A percentile compares a stretch with the other conserved stretches of the same genome.
These are phyloP conservation scores for Pleuronectes platessa DNA, from an alignment of 2,113 vertebrate genomes.

Conservation along the genomic window DNA sequence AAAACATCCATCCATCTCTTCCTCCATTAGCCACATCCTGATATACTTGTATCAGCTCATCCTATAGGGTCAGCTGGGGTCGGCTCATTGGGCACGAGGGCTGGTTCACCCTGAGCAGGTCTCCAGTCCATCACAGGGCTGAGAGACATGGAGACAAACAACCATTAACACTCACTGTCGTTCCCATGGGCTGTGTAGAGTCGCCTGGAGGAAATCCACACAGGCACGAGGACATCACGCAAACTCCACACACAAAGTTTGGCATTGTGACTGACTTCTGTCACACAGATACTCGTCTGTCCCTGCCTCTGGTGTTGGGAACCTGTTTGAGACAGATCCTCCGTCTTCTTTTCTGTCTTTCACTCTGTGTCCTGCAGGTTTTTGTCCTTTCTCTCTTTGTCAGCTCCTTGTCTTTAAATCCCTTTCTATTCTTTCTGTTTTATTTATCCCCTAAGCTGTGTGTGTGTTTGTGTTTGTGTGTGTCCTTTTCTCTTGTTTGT, in stretches of 20 bases:
- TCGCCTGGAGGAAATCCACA: too few relatives aligned
- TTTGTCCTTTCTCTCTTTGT: neutral
- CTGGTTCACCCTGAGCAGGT: too few relatives aligned
- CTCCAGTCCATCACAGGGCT: too few relatives aligned
- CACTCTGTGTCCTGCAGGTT: slow-evolving; percentile 25
- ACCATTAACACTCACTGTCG: too few relatives aligned
- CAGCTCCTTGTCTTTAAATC: neutral
- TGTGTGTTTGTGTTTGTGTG: neutral
- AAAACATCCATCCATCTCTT: too few relatives aligned
- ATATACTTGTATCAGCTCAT: too few relatives aligned
- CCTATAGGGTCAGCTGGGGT: too few relatives aligned
- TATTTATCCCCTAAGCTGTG: neutral
- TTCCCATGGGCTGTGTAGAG: too few relatives aligned
- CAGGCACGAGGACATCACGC: too few relatives aligned
- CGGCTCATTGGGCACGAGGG: too few relatives aligned
- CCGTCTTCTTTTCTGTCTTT: slow-evolving; percentile 18
- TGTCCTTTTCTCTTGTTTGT: neutral
- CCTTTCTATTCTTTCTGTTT: neutral
- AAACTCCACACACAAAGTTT: too few relatives aligned
- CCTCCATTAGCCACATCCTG: neutral
- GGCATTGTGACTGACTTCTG: neutral
- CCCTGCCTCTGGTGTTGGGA: neutral
- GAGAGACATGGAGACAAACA: too few relatives aligned
- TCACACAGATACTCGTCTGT: slow-evolving; percentile 1
- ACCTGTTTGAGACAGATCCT: slow-evolving; percentile 1